Evolutionary conservation across 92 coral and sea anemone genomes (phyloP), one percentile per base, ranked within the genome.

Genomic region (Epizoanthus stellaris): DNA sequence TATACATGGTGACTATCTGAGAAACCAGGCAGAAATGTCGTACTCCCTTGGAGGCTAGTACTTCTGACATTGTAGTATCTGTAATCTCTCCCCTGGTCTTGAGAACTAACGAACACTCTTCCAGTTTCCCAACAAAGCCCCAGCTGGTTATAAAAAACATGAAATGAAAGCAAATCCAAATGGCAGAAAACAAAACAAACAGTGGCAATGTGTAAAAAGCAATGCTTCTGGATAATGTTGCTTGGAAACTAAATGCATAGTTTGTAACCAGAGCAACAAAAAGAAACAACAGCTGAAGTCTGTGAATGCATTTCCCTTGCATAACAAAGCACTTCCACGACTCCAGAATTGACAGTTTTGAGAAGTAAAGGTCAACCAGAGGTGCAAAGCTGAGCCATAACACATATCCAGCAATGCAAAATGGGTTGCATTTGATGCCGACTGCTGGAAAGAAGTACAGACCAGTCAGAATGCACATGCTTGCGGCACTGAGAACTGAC

Each of bases 11-110:
- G 47, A 97, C 98, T 3, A 92, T 91, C 86, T 95, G 95, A 0
- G 99, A 97, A 21, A 97, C 98, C 62, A 97, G 84, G 60, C 98
- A 95, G 81, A 97, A 97, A 80, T 97, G 99, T 16, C 98, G 85
- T 23, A 97, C 86, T 17, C 99, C 99, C 82, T 89, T 91, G 2
- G 99, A 92, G 8, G 99, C 99, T 95, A 97, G 89, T 10, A 91
- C 91, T 38, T 97, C 99, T 15, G 98, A 90, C 90, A 97, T 95
- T 77, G 88, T 86, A 53, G 91, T 95, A 56, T 93, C 98, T 39
- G 85, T 92, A 45, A 93, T 81, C 16, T 93, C 97, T 56, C 98
- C 98, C 39, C 95, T 86, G 36, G 90, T 82, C 16, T 86, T 94
- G 36, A 97, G 75, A 30, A 92, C 87, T 59, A 76, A 58, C 9